Base-by-base conservation (phyloP, 1,140 invertebrate genomes). In the Holcopasites calliopsidis region DNA sequence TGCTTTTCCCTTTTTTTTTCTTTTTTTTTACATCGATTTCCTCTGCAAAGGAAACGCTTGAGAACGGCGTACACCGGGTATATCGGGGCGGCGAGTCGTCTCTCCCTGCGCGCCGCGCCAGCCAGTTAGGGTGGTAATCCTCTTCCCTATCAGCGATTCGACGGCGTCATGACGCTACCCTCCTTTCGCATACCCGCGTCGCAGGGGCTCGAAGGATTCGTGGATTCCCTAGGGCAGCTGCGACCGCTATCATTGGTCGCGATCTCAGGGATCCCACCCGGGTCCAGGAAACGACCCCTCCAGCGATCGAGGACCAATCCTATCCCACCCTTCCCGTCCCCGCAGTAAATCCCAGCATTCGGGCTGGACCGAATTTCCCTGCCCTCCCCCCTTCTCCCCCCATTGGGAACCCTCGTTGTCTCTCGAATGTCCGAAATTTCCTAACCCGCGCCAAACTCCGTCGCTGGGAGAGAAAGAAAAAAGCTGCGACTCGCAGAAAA, bases 221-320 rank as follows among this genome's bases (percentile, higher is more conserved):
- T 76, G 10, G 75, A 58, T 72, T 72, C 74, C 82, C 81, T 61
- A 44, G 76, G 84, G 85, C 88, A 90, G 89, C 88, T 89, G 89
- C 82, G 81, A 73, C 54, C 85, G 70, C 87, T 91, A 92, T 92
- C 91, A 92, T 91, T 92, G 91, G 91, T 88, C 86, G 83, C 87
- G 89, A 91, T 91, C 90, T 91, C 76, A 73, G 61, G 61, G 76
- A 84, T 88, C 85, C 88, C 88, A 84, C 82, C 79, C 76, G 86
- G 77, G 81, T 80, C 77, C 80, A 81, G 81, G 83, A 89, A 87
- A 88, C 85, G 84, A 88, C 88, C 89, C 89, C 88, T 88, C 84
- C 76, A 66, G 83, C 80, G 83, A 87, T 90, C 87, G 80, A 87
- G 86, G 82, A 87, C 89, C 90, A 91, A 91, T 91, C 89, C 89